Base-by-base conservation (phyloP, 2,797 vertebrate species). In the Taenioides sp. region DNA sequence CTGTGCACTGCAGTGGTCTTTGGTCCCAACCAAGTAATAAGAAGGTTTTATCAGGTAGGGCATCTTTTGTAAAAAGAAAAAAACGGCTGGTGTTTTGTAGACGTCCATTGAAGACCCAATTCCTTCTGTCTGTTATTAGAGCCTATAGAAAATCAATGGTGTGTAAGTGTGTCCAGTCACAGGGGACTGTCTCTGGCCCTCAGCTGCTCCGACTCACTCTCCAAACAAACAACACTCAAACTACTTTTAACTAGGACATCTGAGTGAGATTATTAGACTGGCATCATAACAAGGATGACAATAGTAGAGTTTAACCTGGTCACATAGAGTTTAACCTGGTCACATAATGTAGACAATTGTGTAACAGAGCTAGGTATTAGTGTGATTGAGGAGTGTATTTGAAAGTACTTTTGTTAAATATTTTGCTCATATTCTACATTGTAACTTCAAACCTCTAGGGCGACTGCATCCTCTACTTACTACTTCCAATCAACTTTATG, bases 131-230 rank as follows among this genome's bases (percentile, higher is more conserved):
- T 80, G 84, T 90, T 85, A 89, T 76, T 74, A 78, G 70, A 77
- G 74, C 73, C 77, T 80, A 82, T 75, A 84, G 84, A 82, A 90
- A 92, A 91, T 92, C 90, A 84, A 89, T 92, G 87, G 70, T 70
- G 76, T 84, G 65, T 81, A 87, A 84, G 88, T 25, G 1, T 82
- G 80, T 87, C 75, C 61, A 6, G 66, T 83, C 83, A 78, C 81
- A 23, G 52, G 69, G 67, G 80, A 71, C 75, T 50, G 79, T 81
- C 81, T 79, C 71, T 82, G 75, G 75, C 74, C 74, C 61, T 20
- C 67, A 40, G 60, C 67, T 74, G 71, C 78, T 82, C 69, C 84
- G 71, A 34, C 74, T 78, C 66, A 34, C 74, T 78, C 66, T 70
- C 70, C 43, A n/a, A n/a, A n/a, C 65, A n/a, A 10, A 74, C 57